Conservation (phyloP, 2,797 vertebrate genomes). For the Diplodus sargus region DNA sequence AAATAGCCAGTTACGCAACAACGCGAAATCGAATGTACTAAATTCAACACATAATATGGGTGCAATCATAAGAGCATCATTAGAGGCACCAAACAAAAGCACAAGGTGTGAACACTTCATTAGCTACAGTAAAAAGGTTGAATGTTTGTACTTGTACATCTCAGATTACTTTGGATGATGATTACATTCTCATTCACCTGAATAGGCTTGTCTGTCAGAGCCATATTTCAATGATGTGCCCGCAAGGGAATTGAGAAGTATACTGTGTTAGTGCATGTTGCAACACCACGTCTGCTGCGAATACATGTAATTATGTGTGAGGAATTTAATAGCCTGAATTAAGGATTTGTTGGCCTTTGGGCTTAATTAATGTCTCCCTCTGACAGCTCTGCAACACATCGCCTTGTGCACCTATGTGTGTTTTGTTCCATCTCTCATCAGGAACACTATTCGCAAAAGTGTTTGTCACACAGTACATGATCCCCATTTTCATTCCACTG, state of each 20-base stretch:
- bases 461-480: neutral
- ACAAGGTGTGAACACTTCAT: conserved; percentile 22
- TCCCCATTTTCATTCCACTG: conserved; percentile 50
- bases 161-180: conserved; percentile 20
- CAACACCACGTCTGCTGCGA: conserved; percentile 54
- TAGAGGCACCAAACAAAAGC: neutral
- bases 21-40: neutral
- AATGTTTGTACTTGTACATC: conserved; percentile 50
- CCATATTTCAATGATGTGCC: conserved; percentile 29
- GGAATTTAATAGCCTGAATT: conserved; percentile 48
- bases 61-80: neutral
- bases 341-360: conserved; percentile 30
- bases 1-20: neutral
- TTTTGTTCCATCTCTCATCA: conserved; percentile 17
- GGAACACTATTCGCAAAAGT: neutral
- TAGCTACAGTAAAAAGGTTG: conserved; percentile 4
- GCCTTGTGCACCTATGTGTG: neutral
- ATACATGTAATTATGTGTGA: conserved; percentile 44
- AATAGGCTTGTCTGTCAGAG: conserved; percentile 55
- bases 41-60: neutral
- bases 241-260: conserved; percentile 26
- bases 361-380: conserved; percentile 33
- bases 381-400: neutral
- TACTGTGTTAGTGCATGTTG: conserved; percentile 46
- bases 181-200: conserved; percentile 55